Base-by-base conservation (phyloP, 2,113 vertebrate species). In the Lethenteron camtschaticum region DNA sequence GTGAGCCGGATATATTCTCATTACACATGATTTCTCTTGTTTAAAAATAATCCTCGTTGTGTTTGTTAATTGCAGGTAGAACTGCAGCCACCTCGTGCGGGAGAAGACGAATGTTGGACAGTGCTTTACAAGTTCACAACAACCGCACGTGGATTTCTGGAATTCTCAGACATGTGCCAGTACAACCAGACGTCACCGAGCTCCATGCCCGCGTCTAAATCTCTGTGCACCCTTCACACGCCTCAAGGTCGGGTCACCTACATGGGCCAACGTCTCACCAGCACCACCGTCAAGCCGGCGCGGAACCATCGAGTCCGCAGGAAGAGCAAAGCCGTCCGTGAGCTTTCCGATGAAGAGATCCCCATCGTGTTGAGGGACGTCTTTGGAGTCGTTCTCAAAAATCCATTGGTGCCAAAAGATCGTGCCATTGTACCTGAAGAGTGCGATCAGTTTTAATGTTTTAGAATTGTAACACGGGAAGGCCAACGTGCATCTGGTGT, bases 111-210 rank as follows among this genome's bases (percentile, higher is more conserved):
- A 41, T 7, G 41, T 41, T 83, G 79, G 79, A 57, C 8, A 2
- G 71, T 70, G 57, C 57, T 81, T 68, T 85, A 80, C 73, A 83
- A 82, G 73, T 85, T 85, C 73, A 83, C 79, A 1, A 74, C 85
- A 1, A 71, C 79, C 11, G 75, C 78, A n/a, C 66, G 74, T 41
- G 9, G 68, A 13, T 56, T 75, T 71, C 80, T 79, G 20, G 80
- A 85, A 58, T 85, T 82, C 20, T 57, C 8, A 0, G 70, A 75
- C 66, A 85, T 82, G 83, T 84, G 81, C 69, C 58, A 73, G 8
- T 84, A 83, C 71, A 83, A 85, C 68, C 84, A 86, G 75, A 80
- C 59, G 20, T 83, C 82, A 1, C 78, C 78, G 1, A 72, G 72
- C 69, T 83, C 80, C 12, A 3, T 82, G 58, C 78, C 82, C 73